phyloP scores from a whole-genome alignment of 2,113 vertebrate species.

The Dryoscopus gambensis region DNA sequence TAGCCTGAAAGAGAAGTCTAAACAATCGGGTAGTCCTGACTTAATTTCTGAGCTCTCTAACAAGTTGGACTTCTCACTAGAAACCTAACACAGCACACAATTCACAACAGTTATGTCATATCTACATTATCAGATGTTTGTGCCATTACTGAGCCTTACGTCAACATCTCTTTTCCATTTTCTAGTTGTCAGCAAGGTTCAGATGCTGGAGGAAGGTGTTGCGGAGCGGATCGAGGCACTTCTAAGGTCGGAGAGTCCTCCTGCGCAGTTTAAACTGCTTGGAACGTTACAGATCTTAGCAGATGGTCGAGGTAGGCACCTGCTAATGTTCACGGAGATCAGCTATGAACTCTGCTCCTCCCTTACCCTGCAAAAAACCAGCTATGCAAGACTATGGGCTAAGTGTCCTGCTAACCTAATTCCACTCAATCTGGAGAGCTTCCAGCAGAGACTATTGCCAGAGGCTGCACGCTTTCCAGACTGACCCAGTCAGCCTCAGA shows the following conservation, averaged over 20 bases:
- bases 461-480: neutral
- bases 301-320: conserved; percentile 81
- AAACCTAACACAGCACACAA: neutral
- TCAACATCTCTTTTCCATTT: neutral
- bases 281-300: conserved; percentile 84
- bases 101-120: neutral
- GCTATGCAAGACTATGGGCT: neutral
- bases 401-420: neutral
- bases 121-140: neutral
- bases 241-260: conserved; percentile 82
- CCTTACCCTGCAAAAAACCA: fast-evolving
- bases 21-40: neutral
- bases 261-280: conserved; percentile 84
- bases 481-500: neutral
- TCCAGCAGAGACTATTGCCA: neutral
- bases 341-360: neutral
- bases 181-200: conserved; percentile 78
- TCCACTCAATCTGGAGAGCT: neutral
- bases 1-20: neutral
- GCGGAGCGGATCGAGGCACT: conserved; percentile 77
- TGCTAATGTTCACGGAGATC: neutral
- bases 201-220: conserved; percentile 79
- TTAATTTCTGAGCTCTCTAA: neutral
- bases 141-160: neutral
- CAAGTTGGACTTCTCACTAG: neutral